Evolutionary conservation across 2,888 invertebrate species (phyloP), one percentile per base, ranked within the genome.

Genomic region (Fissipunctia ypsillon): DNA sequence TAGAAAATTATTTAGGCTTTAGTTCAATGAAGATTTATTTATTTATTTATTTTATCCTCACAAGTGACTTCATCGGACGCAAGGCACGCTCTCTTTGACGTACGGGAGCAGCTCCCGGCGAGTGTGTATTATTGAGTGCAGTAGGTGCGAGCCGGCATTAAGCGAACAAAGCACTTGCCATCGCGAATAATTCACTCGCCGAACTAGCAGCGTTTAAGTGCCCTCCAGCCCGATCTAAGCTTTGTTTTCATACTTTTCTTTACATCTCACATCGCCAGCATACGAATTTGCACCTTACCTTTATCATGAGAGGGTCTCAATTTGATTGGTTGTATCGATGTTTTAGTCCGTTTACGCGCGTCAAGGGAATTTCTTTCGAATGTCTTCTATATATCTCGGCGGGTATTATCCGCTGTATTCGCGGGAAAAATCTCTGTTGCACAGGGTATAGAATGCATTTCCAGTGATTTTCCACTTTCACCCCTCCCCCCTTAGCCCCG

Each of bases 161-260:
- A 65, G 69, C 73, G 84, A 84, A 81, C 83, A 84, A 82, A 87
- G 81, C 86, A 85, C 80, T 84, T 81, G 69, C 76, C 81, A 70
- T 83, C 80, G 73, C 89, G 80, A 89, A 90, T 90, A 89, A 90
- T 89, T 89, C 88, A 90, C 80, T 69, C 81, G 60, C 68, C 73
- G 84, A 84, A 87, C 88, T 86, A 79, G 88, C 88, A 83, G 84
- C 86, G 83, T 84, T 87, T 91, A 90, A 91, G 89, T 91, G 90
- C 91, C 88, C 87, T 84, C 84, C 80, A 84, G 83, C 80, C 78
- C 78, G 76, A 79, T 83, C 80, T 88, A 83, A 89, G 84, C 87
- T 85, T 85, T 84, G 83, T 86, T 83, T 84, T 83, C 74, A 77
- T 74, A 86, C 81, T 87, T 85, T 83, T 75, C 69, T 84, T 78